A percentile compares a stretch with the other conserved stretches of the same genome.
These are phyloP conservation scores for Tanaodytes sp. DNA, from an alignment of 2,888 invertebrate species.

Conservation along the genomic window DNA sequence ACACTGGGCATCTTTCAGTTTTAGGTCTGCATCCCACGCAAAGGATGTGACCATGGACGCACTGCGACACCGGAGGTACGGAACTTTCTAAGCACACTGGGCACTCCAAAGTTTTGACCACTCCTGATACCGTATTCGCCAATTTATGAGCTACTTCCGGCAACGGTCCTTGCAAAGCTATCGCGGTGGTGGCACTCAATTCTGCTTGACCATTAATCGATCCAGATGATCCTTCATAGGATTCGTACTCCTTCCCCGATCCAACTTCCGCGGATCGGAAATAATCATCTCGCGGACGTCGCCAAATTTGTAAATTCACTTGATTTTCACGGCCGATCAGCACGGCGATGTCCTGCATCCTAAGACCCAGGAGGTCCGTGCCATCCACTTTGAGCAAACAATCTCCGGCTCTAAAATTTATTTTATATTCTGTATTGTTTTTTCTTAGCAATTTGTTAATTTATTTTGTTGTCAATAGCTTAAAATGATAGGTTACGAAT, in stretches of 20 bases:
- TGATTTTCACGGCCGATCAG: constrained; percentile 61
- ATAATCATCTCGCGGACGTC: constrained; percentile 51
- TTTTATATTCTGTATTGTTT: too few relatives aligned
- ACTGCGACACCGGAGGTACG: constrained; percentile 78
- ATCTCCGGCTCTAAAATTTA: constrained; percentile 77
- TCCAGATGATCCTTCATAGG: constrained; percentile 30
- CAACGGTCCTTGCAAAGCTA: constrained; percentile 66
- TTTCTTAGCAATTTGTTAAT: too few relatives aligned
- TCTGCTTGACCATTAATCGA: constrained; percentile 15
- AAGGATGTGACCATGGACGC: constrained; percentile 78
- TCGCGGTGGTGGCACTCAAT: constrained; percentile 9
- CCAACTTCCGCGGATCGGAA: constrained; percentile 21
- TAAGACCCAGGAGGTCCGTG: constrained; percentile 75
- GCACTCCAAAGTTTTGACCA: constrained; percentile 75
- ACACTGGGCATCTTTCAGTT: constrained; percentile 77
- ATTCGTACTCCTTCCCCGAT: constrained; percentile 24
- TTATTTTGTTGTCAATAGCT: too few relatives aligned
- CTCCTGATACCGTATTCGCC: constrained; percentile 65
- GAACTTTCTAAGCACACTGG: constrained; percentile 79
- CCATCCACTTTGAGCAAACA: constrained; percentile 81
- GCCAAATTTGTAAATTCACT: constrained; percentile 66
- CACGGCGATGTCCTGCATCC: constrained; percentile 75
- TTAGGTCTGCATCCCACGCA: constrained; percentile 76
- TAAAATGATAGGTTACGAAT: too few relatives aligned
- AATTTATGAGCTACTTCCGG: constrained; percentile 68